phyloP scores from a whole-genome alignment of 2,797 vertebrate species.

The Thaleichthys pacificus region DNA sequence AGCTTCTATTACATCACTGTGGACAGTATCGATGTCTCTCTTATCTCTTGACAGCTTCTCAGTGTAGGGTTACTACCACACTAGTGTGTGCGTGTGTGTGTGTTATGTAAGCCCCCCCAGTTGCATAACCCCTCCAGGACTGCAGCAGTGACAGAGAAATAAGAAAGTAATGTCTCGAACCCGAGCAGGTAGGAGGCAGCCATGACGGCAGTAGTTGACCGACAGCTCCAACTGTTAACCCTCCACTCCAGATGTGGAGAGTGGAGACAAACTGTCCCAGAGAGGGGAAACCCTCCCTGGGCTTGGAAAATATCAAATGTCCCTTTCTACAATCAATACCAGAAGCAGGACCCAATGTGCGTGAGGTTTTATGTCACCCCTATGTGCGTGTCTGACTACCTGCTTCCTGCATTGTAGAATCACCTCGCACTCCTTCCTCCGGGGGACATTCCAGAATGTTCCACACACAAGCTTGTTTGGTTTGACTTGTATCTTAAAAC shows the following conservation, averaged over 20 bases:
- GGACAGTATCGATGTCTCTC: conserved; percentile 26
- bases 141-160: background rate
- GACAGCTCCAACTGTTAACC: background rate
- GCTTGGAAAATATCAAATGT: no score
- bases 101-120: background rate
- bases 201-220: background rate
- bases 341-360: no score
- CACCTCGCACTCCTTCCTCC: conserved; percentile 3
- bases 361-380: no score
- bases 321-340: no score
- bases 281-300: no score
- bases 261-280: background rate
- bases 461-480: background rate
- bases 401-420: background rate
- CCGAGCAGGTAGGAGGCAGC: background rate
- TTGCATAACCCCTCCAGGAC: background rate
- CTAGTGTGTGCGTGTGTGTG: background rate
- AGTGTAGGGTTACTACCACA: conserved; percentile 33
- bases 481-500: background rate
- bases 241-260: background rate
- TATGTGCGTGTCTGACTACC: no score
- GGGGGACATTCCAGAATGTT: conserved; percentile 8
- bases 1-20: conserved; percentile 27
- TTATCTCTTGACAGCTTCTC: background rate
- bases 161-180: background rate